Conservation (phyloP, 2,888 invertebrate genomes). For the Leptopilina syphax region DNA sequence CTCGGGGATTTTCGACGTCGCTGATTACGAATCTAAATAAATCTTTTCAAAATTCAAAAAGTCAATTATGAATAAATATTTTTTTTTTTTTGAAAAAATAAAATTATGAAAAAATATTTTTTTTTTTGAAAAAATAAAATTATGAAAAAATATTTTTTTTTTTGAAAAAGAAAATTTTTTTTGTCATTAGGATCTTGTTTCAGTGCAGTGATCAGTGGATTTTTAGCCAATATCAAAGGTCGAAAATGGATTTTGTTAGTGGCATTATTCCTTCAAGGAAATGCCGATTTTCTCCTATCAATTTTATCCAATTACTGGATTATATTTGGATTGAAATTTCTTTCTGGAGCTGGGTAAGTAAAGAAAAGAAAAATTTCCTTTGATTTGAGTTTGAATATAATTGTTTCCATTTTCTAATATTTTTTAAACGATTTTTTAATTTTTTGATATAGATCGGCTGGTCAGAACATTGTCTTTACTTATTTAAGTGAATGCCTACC, state of each 20-base stretch:
- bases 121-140: not conserved
- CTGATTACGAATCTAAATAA: too few relatives aligned
- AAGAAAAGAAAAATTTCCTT: too few relatives aligned
- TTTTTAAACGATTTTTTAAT: not conserved
- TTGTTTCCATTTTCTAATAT: too few relatives aligned
- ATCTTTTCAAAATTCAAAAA: too few relatives aligned
- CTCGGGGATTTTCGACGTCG: too few relatives aligned
- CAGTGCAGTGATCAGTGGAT: not conserved
- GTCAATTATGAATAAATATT: too few relatives aligned
- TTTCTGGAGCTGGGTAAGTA: not conserved
- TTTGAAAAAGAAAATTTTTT: not conserved
- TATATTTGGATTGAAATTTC: not conserved
- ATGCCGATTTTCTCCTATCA: not conserved
- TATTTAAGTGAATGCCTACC: slow-evolving; percentile 90
- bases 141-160: not conserved
- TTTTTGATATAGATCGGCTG: slow-evolving; percentile 82
- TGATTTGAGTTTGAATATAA: too few relatives aligned
- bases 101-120: not conserved
- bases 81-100: not conserved
- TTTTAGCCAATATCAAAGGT: not conserved
- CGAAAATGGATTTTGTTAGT: not conserved
- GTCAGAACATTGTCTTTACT: slow-evolving; percentile 88
- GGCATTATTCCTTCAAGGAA: not conserved
- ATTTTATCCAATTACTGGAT: not conserved
- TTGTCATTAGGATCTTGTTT: not conserved